A percentile compares a stretch with the other conserved stretches of the same genome.
These are phyloP conservation scores for Eubasilissa regina DNA, from an alignment of 1,140 invertebrate species.

Conservation along the genomic window DNA sequence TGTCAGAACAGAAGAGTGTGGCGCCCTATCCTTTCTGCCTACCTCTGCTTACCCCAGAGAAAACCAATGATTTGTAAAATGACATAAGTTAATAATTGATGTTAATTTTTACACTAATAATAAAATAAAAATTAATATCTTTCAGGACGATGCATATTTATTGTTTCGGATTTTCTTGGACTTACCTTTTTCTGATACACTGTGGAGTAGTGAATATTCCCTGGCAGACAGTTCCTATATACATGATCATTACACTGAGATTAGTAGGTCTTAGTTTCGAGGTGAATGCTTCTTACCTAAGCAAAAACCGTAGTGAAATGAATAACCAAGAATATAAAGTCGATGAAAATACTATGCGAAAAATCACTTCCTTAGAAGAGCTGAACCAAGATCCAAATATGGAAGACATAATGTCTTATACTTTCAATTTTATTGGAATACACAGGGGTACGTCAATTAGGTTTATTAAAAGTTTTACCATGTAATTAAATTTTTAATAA, in stretches of 20 bases:
- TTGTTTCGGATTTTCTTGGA: constrained; percentile 19
- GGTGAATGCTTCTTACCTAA: constrained; percentile 60
- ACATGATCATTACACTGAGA: constrained; percentile 65
- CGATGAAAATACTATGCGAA: constrained; percentile 49
- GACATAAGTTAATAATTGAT: no score
- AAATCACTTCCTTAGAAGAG: constrained; percentile 1
- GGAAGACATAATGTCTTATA: constrained; percentile 65
- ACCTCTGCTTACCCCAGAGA: no score
- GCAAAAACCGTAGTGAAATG: constrained; percentile 14
- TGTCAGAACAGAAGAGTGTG: no score
- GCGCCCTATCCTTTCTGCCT: no score
- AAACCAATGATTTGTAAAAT: no score
- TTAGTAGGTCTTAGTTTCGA: constrained; percentile 67
- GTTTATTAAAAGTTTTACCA: no score
- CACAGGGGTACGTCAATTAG: constrained; percentile 65
- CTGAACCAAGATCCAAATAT: constrained; percentile 60
- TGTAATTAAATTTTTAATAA: no score
- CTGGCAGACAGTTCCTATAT: constrained; percentile 62
- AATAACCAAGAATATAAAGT: constrained; percentile 31
- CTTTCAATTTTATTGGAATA: constrained; percentile 67
- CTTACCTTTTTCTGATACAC: constrained; percentile 11
- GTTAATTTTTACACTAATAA: background rate
- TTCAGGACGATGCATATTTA: constrained; percentile 25
- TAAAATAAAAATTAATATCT: background rate
- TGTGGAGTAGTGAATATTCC: background rate